Percentiles rank a stretch among this genome's conserved stretches.
These are phyloP conservation scores for Cotesia vestalis DNA, from an alignment of 1,140 invertebrate species.

Conservation along the genomic window DNA sequence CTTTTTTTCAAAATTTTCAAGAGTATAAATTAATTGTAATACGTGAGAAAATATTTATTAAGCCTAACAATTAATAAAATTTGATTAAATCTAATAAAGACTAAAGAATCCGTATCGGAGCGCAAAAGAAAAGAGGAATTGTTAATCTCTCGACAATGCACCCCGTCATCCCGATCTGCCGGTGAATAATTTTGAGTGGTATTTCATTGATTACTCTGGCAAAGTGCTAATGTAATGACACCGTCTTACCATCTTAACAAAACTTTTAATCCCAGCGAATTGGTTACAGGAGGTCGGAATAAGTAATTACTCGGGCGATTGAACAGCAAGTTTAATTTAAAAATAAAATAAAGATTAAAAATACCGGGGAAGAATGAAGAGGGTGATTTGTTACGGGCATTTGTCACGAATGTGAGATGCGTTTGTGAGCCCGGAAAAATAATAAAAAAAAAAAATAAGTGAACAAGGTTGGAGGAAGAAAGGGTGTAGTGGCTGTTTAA, in stretches of 20 bases:
- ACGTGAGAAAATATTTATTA: too few species aligned
- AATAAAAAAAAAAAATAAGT: not conserved
- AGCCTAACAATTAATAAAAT: too few species aligned
- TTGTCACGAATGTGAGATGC: constrained; percentile 5
- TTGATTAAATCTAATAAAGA: too few species aligned
- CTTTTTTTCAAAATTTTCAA: too few species aligned
- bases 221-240: constrained; percentile 9
- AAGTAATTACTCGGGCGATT: constrained; percentile 21
- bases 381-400: constrained; percentile 10
- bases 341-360: constrained; percentile 5
- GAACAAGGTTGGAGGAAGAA: not conserved
- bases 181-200: not conserved
- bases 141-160: constrained; percentile 2
- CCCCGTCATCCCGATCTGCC: not conserved
- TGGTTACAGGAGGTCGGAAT: constrained; percentile 1
- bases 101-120: constrained; percentile 19
- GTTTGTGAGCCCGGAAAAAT: not conserved
- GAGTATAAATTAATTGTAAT: too few species aligned
- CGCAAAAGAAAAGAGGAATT: constrained; percentile 34
- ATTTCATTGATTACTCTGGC: not conserved
- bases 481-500: not conserved
- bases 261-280: constrained; percentile 2
- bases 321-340: not conserved
- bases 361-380: not conserved
- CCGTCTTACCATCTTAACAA: not conserved